These are phyloP conservation scores for Himalopsyche kuldschensis DNA, from an alignment of 2,888 invertebrate species.

Conservation along the genomic window DNA sequence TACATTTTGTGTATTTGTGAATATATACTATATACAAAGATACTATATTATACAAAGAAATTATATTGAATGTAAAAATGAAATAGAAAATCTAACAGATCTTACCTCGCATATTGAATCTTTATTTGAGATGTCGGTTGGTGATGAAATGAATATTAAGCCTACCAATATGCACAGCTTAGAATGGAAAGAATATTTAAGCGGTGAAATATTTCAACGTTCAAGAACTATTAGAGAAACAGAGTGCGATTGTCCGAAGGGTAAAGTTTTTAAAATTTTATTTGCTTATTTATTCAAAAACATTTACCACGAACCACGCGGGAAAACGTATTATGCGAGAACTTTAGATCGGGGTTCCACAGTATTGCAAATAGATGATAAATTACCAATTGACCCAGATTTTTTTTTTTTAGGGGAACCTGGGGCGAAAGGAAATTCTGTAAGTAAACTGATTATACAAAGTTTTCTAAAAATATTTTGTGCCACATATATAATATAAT, in stretches of 20 bases:
- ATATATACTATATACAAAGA: background rate
- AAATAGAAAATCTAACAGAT: background rate
- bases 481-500: too few species aligned
- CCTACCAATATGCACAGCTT: too few species aligned
- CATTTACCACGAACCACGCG: too few species aligned
- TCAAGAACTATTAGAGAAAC: background rate
- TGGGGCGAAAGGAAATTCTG: background rate
- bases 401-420: background rate
- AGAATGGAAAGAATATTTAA: too few species aligned
- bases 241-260: background rate
- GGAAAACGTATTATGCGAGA: too few species aligned
- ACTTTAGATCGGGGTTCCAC: too few species aligned
- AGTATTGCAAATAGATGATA: too few species aligned
- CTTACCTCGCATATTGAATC: background rate
- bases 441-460: background rate
- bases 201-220: too few species aligned
- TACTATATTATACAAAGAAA: background rate
- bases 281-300: too few species aligned
- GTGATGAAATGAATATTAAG: background rate
- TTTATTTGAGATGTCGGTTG: background rate
- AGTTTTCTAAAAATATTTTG: too few species aligned
- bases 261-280: background rate
- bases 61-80: background rate
- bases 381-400: too few species aligned
- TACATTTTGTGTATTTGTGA: background rate